These are phyloP conservation scores for Poecilus cupreus DNA, from an alignment of 2,888 invertebrate genomes.

Conservation along the genomic window DNA sequence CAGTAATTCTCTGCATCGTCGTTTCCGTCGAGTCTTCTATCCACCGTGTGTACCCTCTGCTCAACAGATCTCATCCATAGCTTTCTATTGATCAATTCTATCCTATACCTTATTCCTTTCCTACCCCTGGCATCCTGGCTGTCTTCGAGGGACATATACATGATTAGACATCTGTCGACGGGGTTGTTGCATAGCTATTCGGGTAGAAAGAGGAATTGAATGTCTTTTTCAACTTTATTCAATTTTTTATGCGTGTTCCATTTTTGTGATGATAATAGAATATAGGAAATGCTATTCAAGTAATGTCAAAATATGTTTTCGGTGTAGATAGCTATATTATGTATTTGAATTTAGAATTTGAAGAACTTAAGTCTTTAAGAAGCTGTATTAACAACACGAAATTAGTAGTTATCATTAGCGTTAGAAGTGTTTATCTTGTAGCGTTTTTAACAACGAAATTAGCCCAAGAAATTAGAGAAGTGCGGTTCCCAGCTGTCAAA, in stretches of 20 bases:
- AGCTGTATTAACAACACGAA: no score
- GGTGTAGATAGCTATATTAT: no score
- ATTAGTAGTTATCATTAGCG: no score
- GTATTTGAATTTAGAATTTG: no score
- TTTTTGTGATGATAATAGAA: not conserved
- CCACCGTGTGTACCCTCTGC: not conserved
- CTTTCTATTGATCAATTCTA: conserved; percentile 6
- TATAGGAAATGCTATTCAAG: no score
- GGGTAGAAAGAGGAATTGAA: not conserved
- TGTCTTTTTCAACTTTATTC: not conserved
- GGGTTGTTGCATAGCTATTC: not conserved
- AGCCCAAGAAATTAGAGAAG: no score
- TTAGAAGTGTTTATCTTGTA: no score
- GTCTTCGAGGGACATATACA: not conserved
- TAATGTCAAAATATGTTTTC: no score
- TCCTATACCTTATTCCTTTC: not conserved
- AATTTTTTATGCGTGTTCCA: not conserved
- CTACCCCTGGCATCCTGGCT: not conserved
- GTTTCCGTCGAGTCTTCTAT: not conserved
- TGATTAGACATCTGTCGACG: conserved; percentile 11
- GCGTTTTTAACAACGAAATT: no score
- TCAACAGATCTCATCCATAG: not conserved
- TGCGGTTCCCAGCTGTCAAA: no score
- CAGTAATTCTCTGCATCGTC: not conserved
- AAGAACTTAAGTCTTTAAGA: no score